These are phyloP conservation scores for Paedocypris sp. DNA, from an alignment of 2,113 vertebrate species.

Conservation along the genomic window DNA sequence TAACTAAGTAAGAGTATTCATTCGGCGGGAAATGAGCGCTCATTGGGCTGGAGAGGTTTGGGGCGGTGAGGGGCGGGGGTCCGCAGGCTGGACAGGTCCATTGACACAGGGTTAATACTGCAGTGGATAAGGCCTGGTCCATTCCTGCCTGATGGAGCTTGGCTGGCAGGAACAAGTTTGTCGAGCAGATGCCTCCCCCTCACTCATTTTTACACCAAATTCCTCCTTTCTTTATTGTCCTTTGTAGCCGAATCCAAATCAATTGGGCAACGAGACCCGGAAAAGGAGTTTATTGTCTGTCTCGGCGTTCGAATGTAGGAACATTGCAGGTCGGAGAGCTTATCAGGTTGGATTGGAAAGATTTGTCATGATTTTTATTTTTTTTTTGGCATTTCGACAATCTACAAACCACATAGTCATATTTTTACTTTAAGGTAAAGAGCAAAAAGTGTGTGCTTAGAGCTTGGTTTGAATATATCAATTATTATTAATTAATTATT, in stretches of 20 bases:
- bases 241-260: constrained; percentile 43
- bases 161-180: constrained; percentile 34
- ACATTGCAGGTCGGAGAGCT: constrained; percentile 32
- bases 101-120: constrained; percentile 31
- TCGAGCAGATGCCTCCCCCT: constrained; percentile 47
- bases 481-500: no score
- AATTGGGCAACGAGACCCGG: constrained; percentile 37
- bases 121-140: constrained; percentile 11
- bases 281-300: constrained; percentile 28
- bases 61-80: constrained; percentile 6
- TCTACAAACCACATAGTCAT: constrained; percentile 9
- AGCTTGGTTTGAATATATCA: no score
- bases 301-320: constrained; percentile 33
- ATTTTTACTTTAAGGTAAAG: no score
- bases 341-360: constrained; percentile 19
- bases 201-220: constrained; percentile 34
- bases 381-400: constrained; percentile 10
- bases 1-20: constrained; percentile 36
- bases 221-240: constrained; percentile 30
- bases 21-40: constrained; percentile 35
- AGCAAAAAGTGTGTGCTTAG: no score
- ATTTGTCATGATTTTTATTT: constrained; percentile 10
- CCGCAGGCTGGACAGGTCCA: constrained; percentile 24
- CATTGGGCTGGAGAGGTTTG: constrained; percentile 29
- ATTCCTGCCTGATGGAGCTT: constrained; percentile 19